Base-by-base conservation (phyloP, 2,797 vertebrate species). In the Anguilla pacifica region DNA sequence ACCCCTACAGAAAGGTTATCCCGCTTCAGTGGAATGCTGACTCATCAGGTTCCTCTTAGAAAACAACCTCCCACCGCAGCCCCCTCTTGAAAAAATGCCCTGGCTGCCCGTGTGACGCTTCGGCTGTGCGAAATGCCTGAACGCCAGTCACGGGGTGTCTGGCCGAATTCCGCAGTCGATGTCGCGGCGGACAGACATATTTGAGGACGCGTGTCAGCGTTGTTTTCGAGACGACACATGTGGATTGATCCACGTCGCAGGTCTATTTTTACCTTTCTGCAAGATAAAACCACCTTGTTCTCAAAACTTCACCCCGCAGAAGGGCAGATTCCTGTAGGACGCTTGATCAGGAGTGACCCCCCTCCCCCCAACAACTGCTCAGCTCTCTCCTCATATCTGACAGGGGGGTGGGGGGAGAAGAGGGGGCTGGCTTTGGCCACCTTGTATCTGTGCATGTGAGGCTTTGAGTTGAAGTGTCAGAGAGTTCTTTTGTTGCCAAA, bases 251-350 rank as follows among this genome's bases (percentile, higher is more conserved):
- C 77, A 77, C 25, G 67, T 84, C 39, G 86, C 43, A 43, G 51
- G 84, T 86, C 87, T 91, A 91, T 88, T 91, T 88, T 87, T 72
- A 88, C 86, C 84, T 87, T 85, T 53, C 84, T 91, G 90, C 87
- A 89, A 91, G 84, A 89, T 87, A 89, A 91, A 82, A 82, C 79
- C 79, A 82, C 79, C 79, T 51, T 22, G 2, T 9, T 46, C 79
- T n/a, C 79, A 49, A 51, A 82, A 82, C 25, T n/a, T 82, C 43
- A 25, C 22, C 79, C 79, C 79, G n/a, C 43, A n/a, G 51, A 82
- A 82, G 79, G 79, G 79, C 79, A 82, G 22, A 82, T 25, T 35
- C 22, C 79, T 82, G 35, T 43, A 9, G 43, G 46, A 82, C 46
- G 46, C 79, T 25, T 51, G 19, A 35, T 9, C 79, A n/a, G 79